These are phyloP conservation scores for Acrocyrtus sp. DNA, from an alignment of 2,888 invertebrate species.

Conservation along the genomic window DNA sequence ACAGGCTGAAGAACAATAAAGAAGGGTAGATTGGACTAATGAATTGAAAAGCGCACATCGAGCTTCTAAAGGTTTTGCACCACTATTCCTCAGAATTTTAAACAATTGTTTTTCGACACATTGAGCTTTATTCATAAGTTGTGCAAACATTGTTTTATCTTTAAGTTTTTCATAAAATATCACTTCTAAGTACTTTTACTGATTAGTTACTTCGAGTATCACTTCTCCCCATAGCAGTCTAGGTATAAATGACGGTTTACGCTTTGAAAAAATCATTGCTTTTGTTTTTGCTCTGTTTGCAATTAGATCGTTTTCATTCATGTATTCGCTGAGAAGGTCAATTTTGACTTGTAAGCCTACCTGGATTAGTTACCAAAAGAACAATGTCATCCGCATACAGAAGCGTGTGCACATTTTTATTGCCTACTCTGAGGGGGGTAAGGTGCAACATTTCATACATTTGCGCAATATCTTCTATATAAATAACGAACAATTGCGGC, in stretches of 20 bases:
- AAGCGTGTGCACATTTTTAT: background rate
- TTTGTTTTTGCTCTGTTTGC: conserved; percentile 23
- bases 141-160: background rate
- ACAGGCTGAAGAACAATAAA: conserved; percentile 4
- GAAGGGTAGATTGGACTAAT: conserved; percentile 1
- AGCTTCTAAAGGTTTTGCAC: background rate
- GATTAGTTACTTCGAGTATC: conserved; percentile 7
- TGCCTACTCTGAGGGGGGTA: background rate
- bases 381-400: conserved; percentile 29
- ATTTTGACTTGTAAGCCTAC: conserved; percentile 21
- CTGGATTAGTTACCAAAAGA: conserved; percentile 3
- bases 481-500: conserved; percentile 21
- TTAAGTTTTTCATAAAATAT: conserved; percentile 1
- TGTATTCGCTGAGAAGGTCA: background rate
- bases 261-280: conserved; percentile 6
- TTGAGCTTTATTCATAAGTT: conserved; percentile 11
- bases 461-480: conserved; percentile 16
- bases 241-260: background rate
- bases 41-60: background rate
- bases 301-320: background rate
- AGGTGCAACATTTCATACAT: background rate
- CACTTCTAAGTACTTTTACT: conserved; percentile 15
- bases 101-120: background rate
- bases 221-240: conserved; percentile 4
- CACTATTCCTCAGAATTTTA: background rate